phyloP scores from a whole-genome alignment of 2,888 invertebrate species.

The Ecliptopera silaceata region DNA sequence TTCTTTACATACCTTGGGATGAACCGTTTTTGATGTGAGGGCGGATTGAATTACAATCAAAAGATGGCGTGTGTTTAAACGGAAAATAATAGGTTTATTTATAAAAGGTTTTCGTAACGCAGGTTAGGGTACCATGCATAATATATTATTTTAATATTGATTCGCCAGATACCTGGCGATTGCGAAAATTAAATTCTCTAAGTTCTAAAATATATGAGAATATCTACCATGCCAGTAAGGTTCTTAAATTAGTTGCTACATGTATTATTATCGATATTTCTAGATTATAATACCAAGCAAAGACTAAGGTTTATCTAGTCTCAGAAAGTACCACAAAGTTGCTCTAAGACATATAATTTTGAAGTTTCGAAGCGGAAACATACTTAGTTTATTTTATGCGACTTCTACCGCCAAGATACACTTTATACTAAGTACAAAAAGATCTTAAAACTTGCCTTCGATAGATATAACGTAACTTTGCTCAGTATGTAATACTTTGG shows the following conservation, averaged over 20 bases:
- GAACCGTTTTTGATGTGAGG: slow-evolving; percentile 61
- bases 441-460: slow-evolving; percentile 29
- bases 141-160: too few relatives aligned
- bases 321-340: background rate
- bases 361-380: slow-evolving; percentile 12
- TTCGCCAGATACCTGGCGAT: too few relatives aligned
- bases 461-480: slow-evolving; percentile 27
- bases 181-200: too few relatives aligned
- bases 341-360: slow-evolving; percentile 5
- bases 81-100: background rate
- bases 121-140: too few relatives aligned
- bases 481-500: slow-evolving; percentile 20
- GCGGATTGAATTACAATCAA: slow-evolving; percentile 23
- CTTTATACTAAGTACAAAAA: slow-evolving; percentile 25
- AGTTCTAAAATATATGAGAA: too few relatives aligned
- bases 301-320: background rate
- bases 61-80: background rate
- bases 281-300: background rate
- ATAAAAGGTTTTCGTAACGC: background rate
- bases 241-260: too few relatives aligned
- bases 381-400: slow-evolving; percentile 27
- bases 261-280: too few relatives aligned
- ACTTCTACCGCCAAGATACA: slow-evolving; percentile 26
- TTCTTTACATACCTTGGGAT: slow-evolving; percentile 62
- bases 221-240: too few relatives aligned